Conservation (phyloP, 2,113 vertebrate genomes). For the Machaerirhynchus nigripectus region DNA sequence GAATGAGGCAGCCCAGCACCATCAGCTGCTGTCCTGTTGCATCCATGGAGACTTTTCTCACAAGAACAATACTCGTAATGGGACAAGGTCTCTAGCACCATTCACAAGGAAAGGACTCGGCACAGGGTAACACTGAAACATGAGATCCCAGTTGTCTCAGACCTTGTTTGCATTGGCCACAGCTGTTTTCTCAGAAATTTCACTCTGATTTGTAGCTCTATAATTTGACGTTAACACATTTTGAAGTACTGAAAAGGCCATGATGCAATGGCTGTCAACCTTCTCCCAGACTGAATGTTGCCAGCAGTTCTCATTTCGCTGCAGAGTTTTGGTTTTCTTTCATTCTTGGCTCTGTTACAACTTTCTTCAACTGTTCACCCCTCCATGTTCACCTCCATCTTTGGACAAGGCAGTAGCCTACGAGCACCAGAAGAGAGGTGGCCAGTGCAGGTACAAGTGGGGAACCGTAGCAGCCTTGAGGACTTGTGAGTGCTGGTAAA, state of each 20-base stretch:
- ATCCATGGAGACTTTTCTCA: neutral
- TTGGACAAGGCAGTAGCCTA: neutral
- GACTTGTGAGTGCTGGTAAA: neutral
- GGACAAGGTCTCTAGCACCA: neutral
- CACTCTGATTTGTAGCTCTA: neutral
- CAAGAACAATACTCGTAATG: neutral
- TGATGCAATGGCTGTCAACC: neutral
- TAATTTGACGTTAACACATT: neutral
- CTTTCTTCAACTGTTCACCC: neutral
- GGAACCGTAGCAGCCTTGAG: neutral
- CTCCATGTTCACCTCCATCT: neutral
- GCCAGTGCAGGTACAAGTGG: neutral
- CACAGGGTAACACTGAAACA: neutral
- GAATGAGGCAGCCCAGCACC: neutral
- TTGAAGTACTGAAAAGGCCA: neutral
- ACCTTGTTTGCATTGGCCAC: neutral
- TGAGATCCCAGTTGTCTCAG: neutral
- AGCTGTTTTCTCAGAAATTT: neutral
- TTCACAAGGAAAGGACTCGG: neutral
- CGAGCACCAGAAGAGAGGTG: neutral
- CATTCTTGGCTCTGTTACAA: neutral
- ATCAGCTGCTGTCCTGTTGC: rapidly evolving
- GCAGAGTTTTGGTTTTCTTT: neutral
- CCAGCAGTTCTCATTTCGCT: neutral
- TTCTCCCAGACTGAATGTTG: neutral